phyloP scores from a whole-genome alignment of 2,113 vertebrate genomes.

The Myiagra hebetior region DNA sequence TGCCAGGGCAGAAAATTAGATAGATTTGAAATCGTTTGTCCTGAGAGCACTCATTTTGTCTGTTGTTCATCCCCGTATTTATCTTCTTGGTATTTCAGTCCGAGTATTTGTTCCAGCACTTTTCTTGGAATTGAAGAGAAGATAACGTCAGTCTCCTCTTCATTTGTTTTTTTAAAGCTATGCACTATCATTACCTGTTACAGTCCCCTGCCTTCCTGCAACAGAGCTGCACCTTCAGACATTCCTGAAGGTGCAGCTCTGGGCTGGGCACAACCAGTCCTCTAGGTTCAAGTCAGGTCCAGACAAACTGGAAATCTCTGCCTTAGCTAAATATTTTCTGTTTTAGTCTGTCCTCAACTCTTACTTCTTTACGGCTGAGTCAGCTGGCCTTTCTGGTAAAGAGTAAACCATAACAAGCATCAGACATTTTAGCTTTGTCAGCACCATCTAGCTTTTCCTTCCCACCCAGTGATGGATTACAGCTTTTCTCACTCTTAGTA shows the following conservation, averaged over 20 bases:
- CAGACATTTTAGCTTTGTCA: not conserved
- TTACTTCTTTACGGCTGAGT: not conserved
- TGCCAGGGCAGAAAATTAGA: not conserved
- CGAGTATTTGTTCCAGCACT: not conserved
- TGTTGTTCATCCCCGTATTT: not conserved
- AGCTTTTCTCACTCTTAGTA: not conserved
- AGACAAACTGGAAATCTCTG: not conserved
- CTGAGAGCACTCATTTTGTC: not conserved
- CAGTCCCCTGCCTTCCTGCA: not conserved
- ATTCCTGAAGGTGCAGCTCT: not conserved
- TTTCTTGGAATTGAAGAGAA: not conserved
- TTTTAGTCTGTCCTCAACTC: not conserved
- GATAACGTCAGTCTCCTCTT: not conserved
- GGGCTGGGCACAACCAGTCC: not conserved
- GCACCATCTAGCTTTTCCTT: not conserved
- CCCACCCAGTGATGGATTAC: not conserved
- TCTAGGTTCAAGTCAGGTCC: not conserved
- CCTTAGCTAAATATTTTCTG: not conserved
- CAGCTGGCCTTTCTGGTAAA: not conserved
- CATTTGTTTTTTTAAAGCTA: not conserved
- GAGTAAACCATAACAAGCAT: not conserved
- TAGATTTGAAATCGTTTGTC: not conserved
- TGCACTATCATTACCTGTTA: accelerated
- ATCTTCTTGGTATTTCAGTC: not conserved
- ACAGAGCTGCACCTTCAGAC: not conserved